Base-by-base conservation (phyloP, 1,140 invertebrate species). In the Cheumatopsyche charites region DNA sequence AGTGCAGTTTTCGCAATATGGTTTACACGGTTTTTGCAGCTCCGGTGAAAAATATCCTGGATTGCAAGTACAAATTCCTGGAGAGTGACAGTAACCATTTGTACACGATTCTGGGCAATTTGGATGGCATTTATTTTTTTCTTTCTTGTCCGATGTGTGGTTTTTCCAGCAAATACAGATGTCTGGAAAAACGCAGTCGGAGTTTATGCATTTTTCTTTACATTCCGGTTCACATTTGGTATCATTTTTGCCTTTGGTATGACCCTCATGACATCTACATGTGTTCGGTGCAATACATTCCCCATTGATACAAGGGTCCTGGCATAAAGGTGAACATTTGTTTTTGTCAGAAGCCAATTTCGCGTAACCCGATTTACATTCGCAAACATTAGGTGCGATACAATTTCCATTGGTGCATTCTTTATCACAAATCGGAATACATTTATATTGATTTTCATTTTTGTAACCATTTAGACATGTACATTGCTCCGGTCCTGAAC, bases 1-100 rank as follows among this genome's bases (percentile, higher is more conserved):
- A n/a, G 80, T 70, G 70, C 85, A 86, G 21, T 78, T 67, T 47
- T 80, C 78, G 62, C 86, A 87, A 55, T 77, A 76, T 0, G 84
- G 81, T 19, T 74, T 23, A 49, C 85, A 87, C 47, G 78, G 11
- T 11, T 23, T 19, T 13, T 36, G 11, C 6, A 61, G 80, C 81
- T 74, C 88, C 89, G 1, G 78, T 81, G 76, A 36, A 45, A 1
- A 66, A 70, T 62, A 70, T 15, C 58, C 58, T 23, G 36, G 52
- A 26, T 29, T 29, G 25, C 67, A 70, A 5, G 17, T 36, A 55
- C 67, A 70, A 9, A 41, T 15, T 1, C 36, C 49, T 36, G 66
- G 66, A 4, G 47, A 15, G 11, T 45, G 26, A 17, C 66, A 68
- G 9, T 36, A 55, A 36, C 66, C 77, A 77, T 21, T 73, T 1